Evolutionary conservation across 2,888 invertebrate genomes (phyloP).

Genomic region (Dolichomitus sp.): DNA sequence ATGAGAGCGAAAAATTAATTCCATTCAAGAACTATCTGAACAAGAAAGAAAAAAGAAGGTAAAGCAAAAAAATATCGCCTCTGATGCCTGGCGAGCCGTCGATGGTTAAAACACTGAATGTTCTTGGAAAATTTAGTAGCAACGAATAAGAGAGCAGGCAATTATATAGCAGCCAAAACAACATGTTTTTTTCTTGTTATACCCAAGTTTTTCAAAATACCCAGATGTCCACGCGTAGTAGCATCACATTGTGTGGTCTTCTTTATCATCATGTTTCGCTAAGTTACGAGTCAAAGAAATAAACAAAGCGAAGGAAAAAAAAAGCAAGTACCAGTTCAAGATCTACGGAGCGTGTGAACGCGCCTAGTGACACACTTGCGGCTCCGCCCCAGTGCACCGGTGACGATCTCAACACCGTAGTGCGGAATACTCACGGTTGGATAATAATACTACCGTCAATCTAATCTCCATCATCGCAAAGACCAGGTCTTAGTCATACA

Average conservation of each 20-base stretch:
- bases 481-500: constrained; percentile 43
- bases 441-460: constrained; percentile 44
- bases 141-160: neutral
- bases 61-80: neutral
- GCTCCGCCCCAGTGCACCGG: constrained; percentile 32
- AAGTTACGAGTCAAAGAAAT: constrained; percentile 10
- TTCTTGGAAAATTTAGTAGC: neutral
- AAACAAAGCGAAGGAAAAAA: constrained; percentile 26
- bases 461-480: constrained; percentile 25
- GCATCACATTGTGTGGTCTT: constrained; percentile 34
- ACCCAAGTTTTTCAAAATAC: neutral
- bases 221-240: constrained; percentile 12
- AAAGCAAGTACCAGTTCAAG: constrained; percentile 44
- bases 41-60: neutral
- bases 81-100: neutral
- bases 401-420: constrained; percentile 23
- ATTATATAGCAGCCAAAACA: neutral
- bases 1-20: neutral
- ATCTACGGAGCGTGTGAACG: constrained; percentile 61
- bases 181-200: constrained; percentile 11
- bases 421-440: constrained; percentile 33
- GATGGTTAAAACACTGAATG: neutral
- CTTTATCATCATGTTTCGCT: constrained; percentile 27
- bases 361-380: constrained; percentile 63
- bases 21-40: neutral